These are phyloP conservation scores for Rosalia funebris DNA, from an alignment of 2,888 invertebrate species.

Conservation along the genomic window DNA sequence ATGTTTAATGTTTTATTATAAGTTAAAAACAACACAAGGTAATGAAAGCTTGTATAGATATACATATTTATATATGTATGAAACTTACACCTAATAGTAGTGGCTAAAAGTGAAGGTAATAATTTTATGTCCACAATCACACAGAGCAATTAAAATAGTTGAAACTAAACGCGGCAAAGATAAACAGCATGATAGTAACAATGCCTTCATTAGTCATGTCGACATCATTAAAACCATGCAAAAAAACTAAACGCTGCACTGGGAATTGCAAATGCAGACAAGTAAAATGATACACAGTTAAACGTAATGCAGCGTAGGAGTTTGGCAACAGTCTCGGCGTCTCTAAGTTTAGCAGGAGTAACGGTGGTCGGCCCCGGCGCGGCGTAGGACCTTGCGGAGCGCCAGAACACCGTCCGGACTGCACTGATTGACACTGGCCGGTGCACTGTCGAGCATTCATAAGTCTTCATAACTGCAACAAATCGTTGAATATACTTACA, in stretches of 20 bases:
- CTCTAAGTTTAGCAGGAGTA: slow-evolving; percentile 36
- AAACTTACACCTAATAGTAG: background rate
- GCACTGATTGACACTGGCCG: slow-evolving; percentile 37
- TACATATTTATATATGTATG: too few relatives aligned
- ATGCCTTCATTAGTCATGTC: slow-evolving; percentile 38
- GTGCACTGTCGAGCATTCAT: slow-evolving; percentile 46
- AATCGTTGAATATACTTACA: slow-evolving; percentile 47
- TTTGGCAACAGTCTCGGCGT: slow-evolving; percentile 33
- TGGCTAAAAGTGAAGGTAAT: background rate
- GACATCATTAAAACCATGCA: slow-evolving; percentile 31
- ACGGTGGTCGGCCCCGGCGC: slow-evolving; percentile 5
- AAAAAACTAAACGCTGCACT: slow-evolving; percentile 32
- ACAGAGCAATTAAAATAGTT: too few relatives aligned
- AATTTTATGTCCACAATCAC: background rate
- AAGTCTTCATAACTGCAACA: slow-evolving; percentile 50
- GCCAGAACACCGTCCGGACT: too few relatives aligned
- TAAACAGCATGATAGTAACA: slow-evolving; percentile 16
- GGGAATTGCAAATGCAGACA: slow-evolving; percentile 38
- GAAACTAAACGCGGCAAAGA: background rate
- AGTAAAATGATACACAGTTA: slow-evolving; percentile 39
- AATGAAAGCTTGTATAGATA: too few relatives aligned
- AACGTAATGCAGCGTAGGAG: slow-evolving; percentile 38
- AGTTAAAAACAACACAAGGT: too few relatives aligned
- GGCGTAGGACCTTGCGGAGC: too few relatives aligned
- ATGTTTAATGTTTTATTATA: too few relatives aligned